A percentile compares a stretch with the other conserved stretches of the same genome.
These are phyloP conservation scores for Amitus sp. DNA, from an alignment of 2,888 invertebrate genomes.

Conservation along the genomic window DNA sequence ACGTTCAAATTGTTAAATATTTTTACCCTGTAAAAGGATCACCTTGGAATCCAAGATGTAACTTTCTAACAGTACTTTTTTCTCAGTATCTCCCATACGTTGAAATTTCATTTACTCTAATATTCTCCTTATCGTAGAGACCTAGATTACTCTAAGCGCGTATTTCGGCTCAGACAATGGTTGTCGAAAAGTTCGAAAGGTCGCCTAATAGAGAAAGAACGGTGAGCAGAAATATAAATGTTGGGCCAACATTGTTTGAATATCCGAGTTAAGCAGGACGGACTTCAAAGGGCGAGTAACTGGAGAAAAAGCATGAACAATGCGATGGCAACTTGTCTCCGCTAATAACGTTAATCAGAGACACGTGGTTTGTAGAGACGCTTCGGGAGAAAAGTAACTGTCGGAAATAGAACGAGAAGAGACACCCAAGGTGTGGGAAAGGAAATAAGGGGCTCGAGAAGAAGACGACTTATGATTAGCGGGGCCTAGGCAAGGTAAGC, in stretches of 20 bases:
- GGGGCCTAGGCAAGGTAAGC: constrained; percentile 36
- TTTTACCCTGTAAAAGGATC: too few relatives aligned
- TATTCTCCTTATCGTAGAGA: too few relatives aligned
- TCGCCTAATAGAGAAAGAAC: not conserved
- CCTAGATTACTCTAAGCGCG: too few relatives aligned
- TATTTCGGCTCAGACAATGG: too few relatives aligned
- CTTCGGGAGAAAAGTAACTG: constrained; percentile 31
- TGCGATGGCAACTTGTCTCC: constrained; percentile 20
- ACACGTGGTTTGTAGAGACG: constrained; percentile 58
- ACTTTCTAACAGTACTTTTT: too few relatives aligned
- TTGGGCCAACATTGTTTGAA: not conserved
- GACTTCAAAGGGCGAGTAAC: constrained; percentile 27
- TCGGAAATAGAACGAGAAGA: constrained; percentile 36
- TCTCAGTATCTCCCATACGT: too few relatives aligned
- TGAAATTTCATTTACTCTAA: too few relatives aligned
- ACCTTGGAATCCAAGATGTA: too few relatives aligned
- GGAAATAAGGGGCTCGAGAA: constrained; percentile 31
- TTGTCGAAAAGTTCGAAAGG: too few relatives aligned
- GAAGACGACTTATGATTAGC: constrained; percentile 21
- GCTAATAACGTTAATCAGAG: constrained; percentile 63
- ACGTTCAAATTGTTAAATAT: too few relatives aligned
- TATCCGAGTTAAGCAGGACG: constrained; percentile 13
- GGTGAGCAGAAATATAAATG: not conserved
- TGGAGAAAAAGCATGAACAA: constrained; percentile 13
- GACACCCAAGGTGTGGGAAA: constrained; percentile 31